phyloP scores from a whole-genome alignment of 1,140 invertebrate genomes.

The Leptinotarsa undecemlineata region DNA sequence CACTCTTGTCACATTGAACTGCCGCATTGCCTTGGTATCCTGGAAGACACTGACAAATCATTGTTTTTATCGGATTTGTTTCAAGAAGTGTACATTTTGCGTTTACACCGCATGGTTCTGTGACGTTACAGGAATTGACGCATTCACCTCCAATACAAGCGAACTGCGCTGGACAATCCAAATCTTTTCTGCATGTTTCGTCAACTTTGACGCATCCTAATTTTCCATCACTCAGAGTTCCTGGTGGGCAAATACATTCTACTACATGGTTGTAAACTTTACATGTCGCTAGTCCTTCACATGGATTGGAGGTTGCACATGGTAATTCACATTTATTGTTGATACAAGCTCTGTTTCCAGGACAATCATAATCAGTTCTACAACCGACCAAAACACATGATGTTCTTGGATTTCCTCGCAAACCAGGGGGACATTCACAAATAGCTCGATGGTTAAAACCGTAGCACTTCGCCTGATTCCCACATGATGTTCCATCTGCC shows the following conservation, averaged over 20 bases:
- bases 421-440: constrained; percentile 80
- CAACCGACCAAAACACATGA: constrained; percentile 78
- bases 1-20: constrained; percentile 72
- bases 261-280: constrained; percentile 74
- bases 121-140: constrained; percentile 79
- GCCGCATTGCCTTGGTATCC: constrained; percentile 83
- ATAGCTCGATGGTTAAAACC: constrained; percentile 77
- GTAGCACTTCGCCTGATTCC: constrained; percentile 68
- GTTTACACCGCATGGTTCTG: constrained; percentile 80
- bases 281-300: constrained; percentile 72
- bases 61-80: constrained; percentile 80
- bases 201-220: constrained; percentile 67
- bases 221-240: constrained; percentile 69
- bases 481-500: constrained; percentile 58
- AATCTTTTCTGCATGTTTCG: constrained; percentile 72
- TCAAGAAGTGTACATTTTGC: constrained; percentile 80
- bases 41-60: constrained; percentile 86
- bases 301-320: constrained; percentile 68
- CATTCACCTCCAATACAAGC: constrained; percentile 82
- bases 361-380: constrained; percentile 73
- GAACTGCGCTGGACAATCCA: constrained; percentile 79
- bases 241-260: constrained; percentile 78
- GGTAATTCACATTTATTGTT: constrained; percentile 80
- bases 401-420: constrained; percentile 77
- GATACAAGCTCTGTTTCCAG: constrained; percentile 74